Conservation (phyloP, 2,797 vertebrate genomes). For the Discoglossus pictus region DNA sequence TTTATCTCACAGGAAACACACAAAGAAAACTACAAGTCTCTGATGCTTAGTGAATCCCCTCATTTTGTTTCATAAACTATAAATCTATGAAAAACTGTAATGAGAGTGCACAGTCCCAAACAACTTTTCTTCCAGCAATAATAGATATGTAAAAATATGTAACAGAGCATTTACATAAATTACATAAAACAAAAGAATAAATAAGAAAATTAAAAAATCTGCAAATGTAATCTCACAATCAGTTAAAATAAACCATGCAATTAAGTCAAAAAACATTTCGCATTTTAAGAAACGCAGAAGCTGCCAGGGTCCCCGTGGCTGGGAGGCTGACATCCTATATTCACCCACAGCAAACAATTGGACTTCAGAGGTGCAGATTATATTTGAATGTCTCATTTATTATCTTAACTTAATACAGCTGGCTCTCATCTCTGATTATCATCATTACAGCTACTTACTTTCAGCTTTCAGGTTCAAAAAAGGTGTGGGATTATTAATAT, state of each 20-base stretch:
- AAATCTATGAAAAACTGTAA: too few species aligned
- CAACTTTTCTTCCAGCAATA: too few species aligned
- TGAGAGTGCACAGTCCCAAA: too few species aligned
- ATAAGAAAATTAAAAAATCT: neutral
- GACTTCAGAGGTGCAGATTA: slow-evolving; percentile 55
- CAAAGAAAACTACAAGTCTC: too few species aligned
- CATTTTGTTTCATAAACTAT: too few species aligned
- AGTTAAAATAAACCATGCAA: too few species aligned
- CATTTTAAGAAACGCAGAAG: too few species aligned
- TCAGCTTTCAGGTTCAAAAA: slow-evolving; percentile 54
- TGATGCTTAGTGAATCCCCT: too few species aligned
- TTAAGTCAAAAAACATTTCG: too few species aligned
- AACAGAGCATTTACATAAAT: neutral
- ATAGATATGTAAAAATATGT: neutral
- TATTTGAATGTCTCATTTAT: slow-evolving; percentile 59
- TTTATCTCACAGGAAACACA: too few species aligned
- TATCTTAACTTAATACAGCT: slow-evolving; percentile 57
- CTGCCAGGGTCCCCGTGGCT: neutral
- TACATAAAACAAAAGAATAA: too few species aligned
- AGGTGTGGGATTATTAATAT: slow-evolving; percentile 3
- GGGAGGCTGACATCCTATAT: slow-evolving; percentile 22
- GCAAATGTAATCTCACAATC: too few species aligned
- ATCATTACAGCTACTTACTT: slow-evolving; percentile 22
- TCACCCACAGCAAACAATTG: slow-evolving; percentile 54
- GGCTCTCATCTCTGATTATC: slow-evolving; percentile 56